Base-by-base conservation (phyloP, 1,140 invertebrate genomes). In the Probaryconus sp. region DNA sequence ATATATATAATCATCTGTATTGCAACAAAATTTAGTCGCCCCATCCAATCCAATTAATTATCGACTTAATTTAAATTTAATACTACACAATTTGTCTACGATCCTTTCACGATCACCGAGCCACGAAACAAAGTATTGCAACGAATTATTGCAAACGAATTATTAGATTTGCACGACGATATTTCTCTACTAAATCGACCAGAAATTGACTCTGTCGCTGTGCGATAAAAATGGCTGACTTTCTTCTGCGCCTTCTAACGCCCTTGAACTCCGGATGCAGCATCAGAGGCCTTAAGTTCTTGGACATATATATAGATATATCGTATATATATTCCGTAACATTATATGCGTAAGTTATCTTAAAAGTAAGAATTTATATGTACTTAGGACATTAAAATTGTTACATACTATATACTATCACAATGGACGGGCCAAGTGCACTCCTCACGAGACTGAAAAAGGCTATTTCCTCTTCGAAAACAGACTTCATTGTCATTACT, bases 341-440 rank as follows among this genome's bases (percentile, higher is more conserved):
- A 69, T 70, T 76, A 74, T 26, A 35, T 53, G 51, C 51, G 55
- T 55, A 68, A 51, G 58, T 77, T 64, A 60, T 61, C 73, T 76
- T 74, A 68, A 68, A 64, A 63, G 64, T 77, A 69, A 60, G 38
- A 33, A 61, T 68, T 69, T 76, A 79, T 58, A 73, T 79, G 50
- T 81, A 76, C 76, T 77, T 82, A 83, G 76, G 76, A 79, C 77
- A 60, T 78, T 78, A 80, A 76, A 68, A 51, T 79, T 50, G 67
- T 79, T 80, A 84, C 78, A 82, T 79, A 81, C 79, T 79, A 84
- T 77, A 81, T 82, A 83, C 83, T 85, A 86, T 87, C 85, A 82
- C 85, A 87, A 85, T 83, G 76, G 79, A 81, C 78, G 79, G 79
- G 76, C 69, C 69, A 78, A 76, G 68, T 79, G 63, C 51, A 53